Evolutionary conservation across 2,113 vertebrate species (phyloP).

Genomic region (Arothron firmamentum): DNA sequence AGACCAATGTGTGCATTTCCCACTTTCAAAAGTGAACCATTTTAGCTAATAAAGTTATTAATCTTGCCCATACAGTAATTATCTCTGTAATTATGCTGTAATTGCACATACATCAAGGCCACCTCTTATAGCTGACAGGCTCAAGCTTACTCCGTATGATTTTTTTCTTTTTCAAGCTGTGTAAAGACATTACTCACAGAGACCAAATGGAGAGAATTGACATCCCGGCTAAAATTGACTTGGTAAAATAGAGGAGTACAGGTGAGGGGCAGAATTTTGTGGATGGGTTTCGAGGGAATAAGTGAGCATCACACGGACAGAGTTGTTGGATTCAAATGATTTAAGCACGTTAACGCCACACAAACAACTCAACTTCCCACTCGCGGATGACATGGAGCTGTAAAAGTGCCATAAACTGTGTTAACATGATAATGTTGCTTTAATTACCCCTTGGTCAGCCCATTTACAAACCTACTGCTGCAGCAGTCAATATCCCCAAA

Average conservation of each 20-base stretch:
- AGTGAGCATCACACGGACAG: neutral
- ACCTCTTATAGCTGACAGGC: constrained; percentile 56
- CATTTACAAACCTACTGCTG: constrained; percentile 80
- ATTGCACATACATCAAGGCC: constrained; percentile 77
- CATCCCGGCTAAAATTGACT: neutral
- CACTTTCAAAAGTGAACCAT: constrained; percentile 71
- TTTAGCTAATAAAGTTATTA: constrained; percentile 81
- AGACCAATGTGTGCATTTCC: constrained; percentile 71
- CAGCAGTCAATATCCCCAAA: constrained; percentile 81
- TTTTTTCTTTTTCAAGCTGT: constrained; percentile 19
- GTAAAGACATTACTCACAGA: constrained; percentile 31
- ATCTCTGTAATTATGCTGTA: constrained; percentile 78
- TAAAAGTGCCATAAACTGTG: constrained; percentile 66
- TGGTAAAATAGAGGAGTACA: neutral
- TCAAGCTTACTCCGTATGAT: constrained; percentile 39
- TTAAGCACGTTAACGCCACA: neutral
- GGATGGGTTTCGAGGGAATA: neutral
- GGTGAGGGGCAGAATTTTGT: neutral
- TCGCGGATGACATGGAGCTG: constrained; percentile 28
- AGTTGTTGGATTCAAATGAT: constrained; percentile 1
- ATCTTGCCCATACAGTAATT: constrained; percentile 79
- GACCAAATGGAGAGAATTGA: neutral
- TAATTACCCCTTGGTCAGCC: constrained; percentile 82
- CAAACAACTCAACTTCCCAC: constrained; percentile 4
- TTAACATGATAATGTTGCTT: constrained; percentile 79